phyloP scores from a whole-genome alignment of 2,888 invertebrate genomes.

The Eurytoma adleriae region DNA sequence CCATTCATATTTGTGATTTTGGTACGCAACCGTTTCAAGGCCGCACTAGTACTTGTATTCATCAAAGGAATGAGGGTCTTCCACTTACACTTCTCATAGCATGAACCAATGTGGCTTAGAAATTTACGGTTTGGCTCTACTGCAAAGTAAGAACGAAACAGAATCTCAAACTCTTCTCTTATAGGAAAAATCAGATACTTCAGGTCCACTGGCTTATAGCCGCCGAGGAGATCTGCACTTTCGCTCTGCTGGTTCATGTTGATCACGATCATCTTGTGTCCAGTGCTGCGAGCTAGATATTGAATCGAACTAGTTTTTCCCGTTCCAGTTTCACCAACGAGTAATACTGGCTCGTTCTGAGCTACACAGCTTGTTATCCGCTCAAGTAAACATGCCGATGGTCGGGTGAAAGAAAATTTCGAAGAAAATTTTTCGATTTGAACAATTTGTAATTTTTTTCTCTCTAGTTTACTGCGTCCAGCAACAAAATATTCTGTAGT shows the following conservation, averaged over 20 bases:
- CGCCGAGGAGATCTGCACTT: conserved; percentile 96
- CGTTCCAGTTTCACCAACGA: conserved; percentile 99
- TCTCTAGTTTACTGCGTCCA: conserved; percentile 80
- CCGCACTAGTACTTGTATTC: conserved; percentile 83
- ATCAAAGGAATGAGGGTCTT: conserved; percentile 85
- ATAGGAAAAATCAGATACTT: conserved; percentile 90
- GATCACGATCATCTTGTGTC: conserved; percentile 92
- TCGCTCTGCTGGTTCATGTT: conserved; percentile 99
- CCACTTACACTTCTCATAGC: conserved; percentile 86
- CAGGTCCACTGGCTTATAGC: conserved; percentile 96
- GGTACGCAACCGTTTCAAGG: conserved; percentile 78
- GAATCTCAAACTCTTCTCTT: conserved; percentile 87
- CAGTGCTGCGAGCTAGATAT: conserved; percentile 89
- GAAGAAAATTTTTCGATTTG: conserved; percentile 74
- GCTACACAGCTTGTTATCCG: conserved; percentile 90
- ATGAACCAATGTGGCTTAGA: conserved; percentile 86
- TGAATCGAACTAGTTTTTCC: conserved; percentile 98
- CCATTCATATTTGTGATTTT: conserved; percentile 45
- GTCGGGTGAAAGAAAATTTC: conserved; percentile 90
- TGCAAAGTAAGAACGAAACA: conserved; percentile 89
- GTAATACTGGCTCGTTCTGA: conserved; percentile 91
- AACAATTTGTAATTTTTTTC: conserved; percentile 63
- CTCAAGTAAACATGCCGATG: conserved; percentile 90
- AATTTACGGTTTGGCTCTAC: conserved; percentile 89
- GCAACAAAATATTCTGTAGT: conserved; percentile 80